Base-by-base conservation (phyloP, 1,140 invertebrate genomes). In the Schlechtendalia chinensis region DNA sequence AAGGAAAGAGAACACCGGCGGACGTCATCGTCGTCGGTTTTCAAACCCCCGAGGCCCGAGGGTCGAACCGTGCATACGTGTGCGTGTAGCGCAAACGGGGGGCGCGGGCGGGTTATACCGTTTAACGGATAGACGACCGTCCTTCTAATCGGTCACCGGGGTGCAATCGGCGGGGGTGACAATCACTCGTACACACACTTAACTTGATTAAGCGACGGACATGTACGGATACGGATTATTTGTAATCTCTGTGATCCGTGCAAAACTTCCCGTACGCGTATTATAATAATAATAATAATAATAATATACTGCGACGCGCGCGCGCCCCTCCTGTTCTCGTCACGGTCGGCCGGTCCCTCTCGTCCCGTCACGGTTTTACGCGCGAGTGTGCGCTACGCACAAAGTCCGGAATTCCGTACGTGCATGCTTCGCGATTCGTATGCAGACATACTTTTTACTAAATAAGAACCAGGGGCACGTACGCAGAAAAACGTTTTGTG, bases 181-280 rank as follows among this genome's bases (percentile, higher is more conserved):
- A 63, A 79, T 63, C 75, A 50, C 39, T 79, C 58, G 75, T 61
- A 22, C 58, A 50, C 75, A 79, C 75, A 79, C 75, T 79, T 79
- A 79, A 79, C 75, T 79, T 79, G 75, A 79, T 79, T 79, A 79
- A 79, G 75, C 75, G 47, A 63, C 74, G 56, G 56, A 69, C 16
- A 50, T 32, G 14, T 47, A 59, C 56, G 22, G 56, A 19, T 63
- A 22, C 56, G 32, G 72, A 58, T 77, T 77, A 63, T 79, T 79
- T 79, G 58, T 79, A 79, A 79, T 79, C 75, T 39, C 58, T 63
- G 58, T 63, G 58, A 79, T 79, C 45, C 39, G 58, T 47, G 29
- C 16, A 45, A 56, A 39, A 71, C 50, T 47, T n/a, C 22, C 47
- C 29, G 32, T 56, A 74, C 56, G 32, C 19, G 19, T 74, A 27